Evolutionary conservation across 2,888 invertebrate genomes (phyloP).

Genomic region (Amorpha juglandis): DNA sequence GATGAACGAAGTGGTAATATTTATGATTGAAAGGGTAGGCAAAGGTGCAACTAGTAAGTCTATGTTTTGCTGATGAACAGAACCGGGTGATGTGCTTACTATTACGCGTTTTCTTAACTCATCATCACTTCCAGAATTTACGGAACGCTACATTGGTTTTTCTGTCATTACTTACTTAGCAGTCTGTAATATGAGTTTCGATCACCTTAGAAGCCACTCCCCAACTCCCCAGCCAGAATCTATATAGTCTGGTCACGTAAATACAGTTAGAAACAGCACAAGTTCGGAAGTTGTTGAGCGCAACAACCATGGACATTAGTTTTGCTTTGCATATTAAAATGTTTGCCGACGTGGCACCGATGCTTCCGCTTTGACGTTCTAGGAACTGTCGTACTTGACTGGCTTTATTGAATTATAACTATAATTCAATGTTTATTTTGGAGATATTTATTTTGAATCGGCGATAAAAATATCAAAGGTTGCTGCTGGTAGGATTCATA

Average conservation of each 20-base stretch:
- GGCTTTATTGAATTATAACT: background rate
- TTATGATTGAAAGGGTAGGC: too few relatives aligned
- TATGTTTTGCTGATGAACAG: too few relatives aligned
- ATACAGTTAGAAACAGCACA: conserved; percentile 22
- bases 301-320: conserved; percentile 34
- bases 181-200: background rate
- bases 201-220: background rate
- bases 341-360: conserved; percentile 25
- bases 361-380: background rate
- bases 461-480: too few relatives aligned
- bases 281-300: conserved; percentile 8
- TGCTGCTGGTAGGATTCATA: too few relatives aligned
- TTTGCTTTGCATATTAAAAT: conserved; percentile 41
- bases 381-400: background rate
- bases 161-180: background rate
- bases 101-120: too few relatives aligned
- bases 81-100: too few relatives aligned
- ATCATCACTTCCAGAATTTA: too few relatives aligned
- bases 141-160: background rate
- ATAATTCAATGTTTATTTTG: too few relatives aligned
- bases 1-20: background rate
- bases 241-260: conserved; percentile 17
- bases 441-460: too few relatives aligned
- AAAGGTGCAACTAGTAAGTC: too few relatives aligned
- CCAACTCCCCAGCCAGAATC: background rate